phyloP scores from a whole-genome alignment of 1,140 invertebrate genomes.

The Aphidius ervi region DNA sequence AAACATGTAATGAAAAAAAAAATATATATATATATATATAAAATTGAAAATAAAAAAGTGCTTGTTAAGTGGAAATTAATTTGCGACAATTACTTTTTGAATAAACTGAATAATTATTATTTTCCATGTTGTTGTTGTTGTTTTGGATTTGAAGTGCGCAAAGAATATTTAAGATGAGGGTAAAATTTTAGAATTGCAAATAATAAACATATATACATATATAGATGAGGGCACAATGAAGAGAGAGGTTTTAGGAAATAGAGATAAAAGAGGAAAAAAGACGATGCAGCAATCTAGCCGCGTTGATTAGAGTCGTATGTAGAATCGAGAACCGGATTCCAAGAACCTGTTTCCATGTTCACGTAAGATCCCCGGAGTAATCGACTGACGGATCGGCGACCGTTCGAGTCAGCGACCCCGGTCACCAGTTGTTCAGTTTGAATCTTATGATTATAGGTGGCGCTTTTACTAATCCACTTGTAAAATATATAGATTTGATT shows the following conservation, averaged over 20 bases:
- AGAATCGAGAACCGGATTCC: slow-evolving; percentile 56
- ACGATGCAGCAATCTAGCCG: slow-evolving; percentile 54
- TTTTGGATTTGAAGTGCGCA: too few relatives aligned
- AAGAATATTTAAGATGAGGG: too few relatives aligned
- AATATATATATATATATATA: too few relatives aligned
- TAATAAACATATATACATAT: too few relatives aligned
- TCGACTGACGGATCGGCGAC: slow-evolving; percentile 56
- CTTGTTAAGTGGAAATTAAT: too few relatives aligned
- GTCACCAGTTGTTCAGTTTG: slow-evolving; percentile 24
- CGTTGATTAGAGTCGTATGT: slow-evolving; percentile 56
- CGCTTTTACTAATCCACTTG: background rate
- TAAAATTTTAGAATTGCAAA: too few relatives aligned
- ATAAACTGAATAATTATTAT: too few relatives aligned
- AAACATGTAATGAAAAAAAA: too few relatives aligned
- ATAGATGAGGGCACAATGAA: too few relatives aligned
- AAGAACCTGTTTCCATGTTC: slow-evolving; percentile 56
- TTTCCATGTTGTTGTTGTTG: too few relatives aligned
- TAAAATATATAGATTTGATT: background rate
- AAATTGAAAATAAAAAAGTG: too few relatives aligned
- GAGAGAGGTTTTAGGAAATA: background rate
- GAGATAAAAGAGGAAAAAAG: slow-evolving; percentile 17
- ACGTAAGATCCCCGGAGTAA: slow-evolving; percentile 55
- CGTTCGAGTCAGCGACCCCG: slow-evolving; percentile 55
- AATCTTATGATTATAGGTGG: slow-evolving; percentile 1
- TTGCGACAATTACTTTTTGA: too few relatives aligned